Conservation (phyloP, 92 coral and sea anemone species). For the Isaurus tuberculatus region DNA sequence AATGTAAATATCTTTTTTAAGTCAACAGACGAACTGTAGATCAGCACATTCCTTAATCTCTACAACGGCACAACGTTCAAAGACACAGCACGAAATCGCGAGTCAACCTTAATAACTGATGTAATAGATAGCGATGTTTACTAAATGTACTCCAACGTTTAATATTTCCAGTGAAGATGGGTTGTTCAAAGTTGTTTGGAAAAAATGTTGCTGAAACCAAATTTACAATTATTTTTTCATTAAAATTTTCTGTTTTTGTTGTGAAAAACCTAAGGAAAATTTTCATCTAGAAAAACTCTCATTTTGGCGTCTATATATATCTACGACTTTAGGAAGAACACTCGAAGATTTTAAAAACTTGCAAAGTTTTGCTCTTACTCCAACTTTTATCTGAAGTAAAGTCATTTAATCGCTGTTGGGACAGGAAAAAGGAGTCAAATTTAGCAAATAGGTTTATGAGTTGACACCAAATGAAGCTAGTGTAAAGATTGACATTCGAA, state of each 20-base stretch:
- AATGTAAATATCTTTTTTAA: conserved; percentile 18
- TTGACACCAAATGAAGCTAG: neutral
- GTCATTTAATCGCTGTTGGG: neutral
- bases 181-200: neutral
- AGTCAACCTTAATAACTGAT: neutral
- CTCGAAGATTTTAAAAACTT: neutral
- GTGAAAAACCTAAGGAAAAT: neutral
- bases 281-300: neutral
- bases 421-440: neutral
- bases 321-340: neutral
- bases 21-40: conserved; percentile 9
- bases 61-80: conserved; percentile 11
- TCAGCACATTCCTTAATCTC: conserved; percentile 33
- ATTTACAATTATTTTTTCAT: conserved; percentile 10
- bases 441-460: neutral
- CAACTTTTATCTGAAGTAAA: neutral
- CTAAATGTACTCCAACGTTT: neutral
- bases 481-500: neutral
- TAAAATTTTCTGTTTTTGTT: neutral
- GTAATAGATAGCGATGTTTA: neutral
- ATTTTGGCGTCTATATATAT: neutral
- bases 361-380: neutral
- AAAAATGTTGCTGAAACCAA: neutral
- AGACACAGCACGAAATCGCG: neutral
- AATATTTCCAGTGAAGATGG: neutral